These are phyloP conservation scores for Nycteola revayana DNA, from an alignment of 2,888 invertebrate genomes.

Conservation along the genomic window DNA sequence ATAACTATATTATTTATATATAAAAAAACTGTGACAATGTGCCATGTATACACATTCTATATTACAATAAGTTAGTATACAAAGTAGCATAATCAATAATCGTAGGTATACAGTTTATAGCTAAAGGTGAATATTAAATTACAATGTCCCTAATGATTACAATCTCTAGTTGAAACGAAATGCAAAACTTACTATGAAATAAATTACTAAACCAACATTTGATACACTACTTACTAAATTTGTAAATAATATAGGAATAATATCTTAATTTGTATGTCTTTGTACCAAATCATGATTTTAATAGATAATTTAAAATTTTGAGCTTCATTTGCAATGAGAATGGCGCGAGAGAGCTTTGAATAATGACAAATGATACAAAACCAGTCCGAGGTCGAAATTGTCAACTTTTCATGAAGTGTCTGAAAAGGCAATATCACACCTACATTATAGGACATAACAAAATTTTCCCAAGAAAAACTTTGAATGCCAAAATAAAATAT, in stretches of 20 bases:
- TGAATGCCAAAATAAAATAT: constrained; percentile 51
- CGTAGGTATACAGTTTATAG: constrained; percentile 47
- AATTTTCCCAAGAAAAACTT: constrained; percentile 70
- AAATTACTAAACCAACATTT: constrained; percentile 64
- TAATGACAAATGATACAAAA: constrained; percentile 21
- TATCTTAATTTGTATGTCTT: constrained; percentile 78
- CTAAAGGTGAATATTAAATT: constrained; percentile 56
- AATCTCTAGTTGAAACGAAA: constrained; percentile 59
- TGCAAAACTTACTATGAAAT: constrained; percentile 72
- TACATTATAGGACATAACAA: constrained; percentile 57
- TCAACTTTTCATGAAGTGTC: constrained; percentile 54
- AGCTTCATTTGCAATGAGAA: constrained; percentile 47
- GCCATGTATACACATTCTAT: constrained; percentile 24
- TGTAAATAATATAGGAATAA: constrained; percentile 70
- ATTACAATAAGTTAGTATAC: constrained; percentile 38
- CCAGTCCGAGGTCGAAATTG: constrained; percentile 51
- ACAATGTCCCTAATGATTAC: constrained; percentile 59
- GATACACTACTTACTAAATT: constrained; percentile 57
- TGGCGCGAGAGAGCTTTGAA: constrained; percentile 52
- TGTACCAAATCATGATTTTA: constrained; percentile 73
- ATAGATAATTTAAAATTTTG: constrained; percentile 48
- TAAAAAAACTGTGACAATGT: constrained; percentile 30
- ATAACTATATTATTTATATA: constrained; percentile 13
- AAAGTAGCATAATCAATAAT: constrained; percentile 30
- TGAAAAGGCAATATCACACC: constrained; percentile 66